Base-by-base conservation (phyloP, 64 coral and sea anemone genomes). In the Actinia tenebrosa region DNA sequence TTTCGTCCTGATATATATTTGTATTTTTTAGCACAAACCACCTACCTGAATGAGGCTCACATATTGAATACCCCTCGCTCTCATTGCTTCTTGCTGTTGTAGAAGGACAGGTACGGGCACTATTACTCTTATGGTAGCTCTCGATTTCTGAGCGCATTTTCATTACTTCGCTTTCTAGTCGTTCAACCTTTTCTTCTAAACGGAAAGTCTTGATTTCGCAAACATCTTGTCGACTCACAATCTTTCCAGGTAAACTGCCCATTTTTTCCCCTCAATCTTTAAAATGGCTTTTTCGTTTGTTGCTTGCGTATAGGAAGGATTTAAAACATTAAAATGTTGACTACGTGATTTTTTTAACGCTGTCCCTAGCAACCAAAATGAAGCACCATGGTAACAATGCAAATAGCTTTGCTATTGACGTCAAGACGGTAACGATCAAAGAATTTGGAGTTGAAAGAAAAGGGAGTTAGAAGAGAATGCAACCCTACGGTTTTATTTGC, bases 91-190 rank as follows among this genome's bases (percentile, higher is more conserved):
- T 75, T 42, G 69, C 10, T 13, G 69, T 75, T 8, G 69, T 75
- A 3, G 69, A 15, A 75, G 26, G 23, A 10, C 22, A 26, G 19
- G 9, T 7, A 71, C 25, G 27, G 69, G 22, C 25, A 75, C n/a
- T 75, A 26, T 75, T 30, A 4, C 14, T 42, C 10, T 75, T 75
- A 10, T 26, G 69, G 25, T 75, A 30, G 27, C 69, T 3, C 69
- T 30, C 69, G 69, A 75, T 75, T 75, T 75, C 69, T 75, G 14
- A 75, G 1, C 79, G 43, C 50, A 81, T 81, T 11, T 81, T 81
- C 2, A 6, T 19, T 19, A 81, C 50, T 22, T 81, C 79, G 43
- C 18, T 81, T 81, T 81, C 79, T 18, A 81, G 46, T 50, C 45
- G 7, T 81, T 81, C 79, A 7, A 81, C 27, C 5, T 53, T 81